phyloP scores from a whole-genome alignment of 2,888 invertebrate species.

The Peribatodes rhomboidaria region DNA sequence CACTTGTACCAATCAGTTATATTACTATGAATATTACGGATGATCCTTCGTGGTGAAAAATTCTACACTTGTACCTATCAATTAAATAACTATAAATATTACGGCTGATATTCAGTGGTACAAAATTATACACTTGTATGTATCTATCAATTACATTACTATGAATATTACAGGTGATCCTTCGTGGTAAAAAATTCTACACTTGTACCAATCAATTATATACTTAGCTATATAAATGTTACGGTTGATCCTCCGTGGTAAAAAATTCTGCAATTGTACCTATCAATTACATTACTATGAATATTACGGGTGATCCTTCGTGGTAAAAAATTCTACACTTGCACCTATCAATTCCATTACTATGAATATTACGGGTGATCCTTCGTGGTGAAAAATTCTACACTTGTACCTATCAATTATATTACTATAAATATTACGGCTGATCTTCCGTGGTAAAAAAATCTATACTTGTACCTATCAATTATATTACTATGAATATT shows the following conservation, averaged over 20 bases:
- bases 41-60: neutral
- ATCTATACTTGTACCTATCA: neutral
- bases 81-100: neutral
- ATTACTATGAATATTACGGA: neutral
- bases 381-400: neutral
- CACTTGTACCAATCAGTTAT: neutral
- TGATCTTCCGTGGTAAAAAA: neutral
- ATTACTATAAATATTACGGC: neutral
- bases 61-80: neutral
- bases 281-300: neutral
- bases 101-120: neutral
- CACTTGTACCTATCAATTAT: neutral
- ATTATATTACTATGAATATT: neutral
- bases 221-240: neutral
- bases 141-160: neutral
- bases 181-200: neutral
- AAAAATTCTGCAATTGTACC: neutral
- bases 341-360: neutral
- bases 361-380: neutral
- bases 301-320: conserved; percentile 1
- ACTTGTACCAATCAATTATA: neutral
- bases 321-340: neutral
- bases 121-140: neutral
- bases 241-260: neutral
- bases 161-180: neutral